Evolutionary conservation across 2,888 invertebrate genomes (phyloP), one percentile per base, ranked within the genome.

Genomic region (Ceratothoa steindachneri): DNA sequence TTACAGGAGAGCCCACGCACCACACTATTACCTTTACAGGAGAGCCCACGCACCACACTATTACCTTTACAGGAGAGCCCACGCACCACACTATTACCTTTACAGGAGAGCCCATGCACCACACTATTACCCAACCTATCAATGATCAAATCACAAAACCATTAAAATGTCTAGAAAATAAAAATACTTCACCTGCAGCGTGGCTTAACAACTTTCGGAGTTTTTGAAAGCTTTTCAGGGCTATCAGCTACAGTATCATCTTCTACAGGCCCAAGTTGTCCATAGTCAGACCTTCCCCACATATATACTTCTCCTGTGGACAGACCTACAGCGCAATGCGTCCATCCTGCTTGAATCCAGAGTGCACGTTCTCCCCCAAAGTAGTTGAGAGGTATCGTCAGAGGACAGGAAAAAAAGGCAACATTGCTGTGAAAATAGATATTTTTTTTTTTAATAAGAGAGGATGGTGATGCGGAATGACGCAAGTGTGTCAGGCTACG

Each of bases 261-360:
- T 51, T 73, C 76, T n/a, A 67, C 65, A 51, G 85, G 82, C 5
- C 90, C 92, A 77, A 90, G 83, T 84, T 93, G 93, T 0, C 90
- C 89, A 81, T 89, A 90, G 80, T 88, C 88, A 83, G 93, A 93
- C 89, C 90, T 90, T 4, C 93, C 93, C 83, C 92, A 91, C 64
- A 90, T 88, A 82, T 88, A 92, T 30, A 93, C 85, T 5, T 71
- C 73, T 24, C 78, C 78, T 1, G 85, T 73, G 3, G 75, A 69
- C 15, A 68, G 67, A 19, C 73, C 71, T 12, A 89, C 85, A 2
- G 89, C 87, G 81, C 89, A 89, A 83, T 93, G 93, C 0, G 91
- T 92, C 93, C 93, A 93, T 2, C 93, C 93, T 81, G 89, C 87
- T 80, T 87, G 84, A 30, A 92, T 85, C 67, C 73, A 78, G 0